Percentiles rank a stretch among this genome's conserved stretches.
These are phyloP conservation scores for Carcinoscorpius rotundicauda DNA, from an alignment of 1,140 invertebrate genomes.

Conservation along the genomic window DNA sequence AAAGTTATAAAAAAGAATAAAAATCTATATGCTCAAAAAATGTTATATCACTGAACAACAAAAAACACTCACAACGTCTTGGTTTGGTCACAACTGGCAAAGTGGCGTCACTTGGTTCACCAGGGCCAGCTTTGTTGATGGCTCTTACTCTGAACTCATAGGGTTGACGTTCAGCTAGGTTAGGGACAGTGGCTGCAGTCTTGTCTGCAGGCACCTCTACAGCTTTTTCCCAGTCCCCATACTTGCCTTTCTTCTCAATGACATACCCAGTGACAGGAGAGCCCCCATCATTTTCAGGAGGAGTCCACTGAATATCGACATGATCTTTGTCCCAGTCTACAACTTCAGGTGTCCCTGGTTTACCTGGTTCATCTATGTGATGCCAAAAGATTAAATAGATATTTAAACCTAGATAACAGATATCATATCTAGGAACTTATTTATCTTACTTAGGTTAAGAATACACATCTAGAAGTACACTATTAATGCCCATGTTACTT, in stretches of 20 bases:
- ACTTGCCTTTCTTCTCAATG: conserved; percentile 87
- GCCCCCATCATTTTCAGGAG: conserved; percentile 67
- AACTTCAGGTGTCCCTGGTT: conserved; percentile 76
- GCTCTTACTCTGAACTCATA: conserved; percentile 75
- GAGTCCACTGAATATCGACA: conserved; percentile 72
- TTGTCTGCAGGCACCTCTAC: conserved; percentile 62
- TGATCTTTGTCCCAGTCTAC: conserved; percentile 95
- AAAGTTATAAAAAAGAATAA: too few species aligned
- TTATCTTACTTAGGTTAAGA: too few species aligned
- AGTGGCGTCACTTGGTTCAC: conserved; percentile 76
- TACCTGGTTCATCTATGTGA: conserved; percentile 69
- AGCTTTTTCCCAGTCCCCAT: conserved; percentile 86
- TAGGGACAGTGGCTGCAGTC: conserved; percentile 71
- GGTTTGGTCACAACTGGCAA: conserved; percentile 81
- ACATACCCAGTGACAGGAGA: conserved; percentile 75
- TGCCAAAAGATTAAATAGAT: too few species aligned
- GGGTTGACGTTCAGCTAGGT: conserved; percentile 76
- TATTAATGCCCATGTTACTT: too few species aligned
- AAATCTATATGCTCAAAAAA: too few species aligned
- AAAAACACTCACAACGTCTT: conserved; percentile 41
- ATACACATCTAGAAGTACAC: too few species aligned
- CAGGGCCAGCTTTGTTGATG: conserved; percentile 29
- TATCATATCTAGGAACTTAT: too few species aligned
- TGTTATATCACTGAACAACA: too few species aligned
- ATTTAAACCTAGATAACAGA: too few species aligned